Evolutionary conservation across 1,140 invertebrate species (phyloP).

Genomic region (Asbolus verrucosus): DNA sequence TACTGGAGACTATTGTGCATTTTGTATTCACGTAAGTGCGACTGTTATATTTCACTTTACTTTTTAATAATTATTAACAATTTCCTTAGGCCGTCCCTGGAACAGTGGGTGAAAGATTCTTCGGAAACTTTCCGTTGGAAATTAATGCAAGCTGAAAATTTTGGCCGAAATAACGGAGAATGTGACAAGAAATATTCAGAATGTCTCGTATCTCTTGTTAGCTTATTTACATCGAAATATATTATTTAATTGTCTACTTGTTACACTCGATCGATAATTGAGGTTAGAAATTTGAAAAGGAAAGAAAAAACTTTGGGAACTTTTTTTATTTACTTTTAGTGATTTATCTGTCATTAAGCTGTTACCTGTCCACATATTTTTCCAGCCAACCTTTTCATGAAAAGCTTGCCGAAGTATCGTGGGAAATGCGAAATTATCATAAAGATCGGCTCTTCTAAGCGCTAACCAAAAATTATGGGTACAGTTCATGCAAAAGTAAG

Average conservation of each 20-base stretch:
- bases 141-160: constrained; percentile 51
- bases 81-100: constrained; percentile 56
- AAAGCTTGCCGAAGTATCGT: background rate
- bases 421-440: constrained; percentile 15
- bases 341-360: background rate
- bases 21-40: constrained; percentile 57
- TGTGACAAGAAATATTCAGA: constrained; percentile 52
- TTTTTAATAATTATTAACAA: constrained; percentile 18
- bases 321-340: constrained; percentile 12
- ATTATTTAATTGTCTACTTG: too few relatives aligned
- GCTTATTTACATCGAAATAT: constrained; percentile 55
- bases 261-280: too few relatives aligned
- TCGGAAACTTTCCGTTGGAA: constrained; percentile 43
- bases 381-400: background rate
- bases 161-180: constrained; percentile 47
- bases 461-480: constrained; percentile 38
- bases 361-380: too few relatives aligned
- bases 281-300: too few relatives aligned
- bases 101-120: constrained; percentile 19
- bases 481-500: constrained; percentile 48
- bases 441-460: background rate
- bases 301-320: too few relatives aligned
- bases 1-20: constrained; percentile 55
- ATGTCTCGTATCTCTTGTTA: constrained; percentile 54
- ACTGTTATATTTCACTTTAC: too few relatives aligned